Conservation (phyloP, 2,113 vertebrate species). For the Caretta caretta region DNA sequence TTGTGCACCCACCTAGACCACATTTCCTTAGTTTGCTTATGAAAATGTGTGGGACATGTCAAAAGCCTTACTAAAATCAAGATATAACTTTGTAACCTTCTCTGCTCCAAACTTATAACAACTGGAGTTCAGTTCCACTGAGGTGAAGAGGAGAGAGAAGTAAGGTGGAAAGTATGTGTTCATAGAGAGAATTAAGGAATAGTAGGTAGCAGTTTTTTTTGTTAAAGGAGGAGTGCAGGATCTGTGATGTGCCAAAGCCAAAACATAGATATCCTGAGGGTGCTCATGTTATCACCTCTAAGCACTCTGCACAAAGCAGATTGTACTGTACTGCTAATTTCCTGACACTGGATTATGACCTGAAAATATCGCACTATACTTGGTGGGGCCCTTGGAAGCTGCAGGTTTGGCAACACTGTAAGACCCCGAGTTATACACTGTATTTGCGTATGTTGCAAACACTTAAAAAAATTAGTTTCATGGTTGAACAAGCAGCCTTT, state of each 20-base stretch:
- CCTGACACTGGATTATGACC: rapidly evolving
- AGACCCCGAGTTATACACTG: not conserved
- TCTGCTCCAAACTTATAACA: not conserved
- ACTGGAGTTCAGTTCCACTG: not conserved
- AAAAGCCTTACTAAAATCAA: not conserved
- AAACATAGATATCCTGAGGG: not conserved
- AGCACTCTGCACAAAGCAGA: not conserved
- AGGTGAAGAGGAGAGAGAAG: not conserved
- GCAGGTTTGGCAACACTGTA: not conserved
- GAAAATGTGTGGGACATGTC: not conserved
- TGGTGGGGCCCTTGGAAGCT: not conserved
- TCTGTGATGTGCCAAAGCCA: not conserved
- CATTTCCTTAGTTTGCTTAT: not conserved
- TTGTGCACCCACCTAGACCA: not conserved
- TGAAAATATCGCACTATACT: not conserved
- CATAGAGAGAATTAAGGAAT: not conserved
- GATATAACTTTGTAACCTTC: not conserved
- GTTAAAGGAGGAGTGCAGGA: not conserved
- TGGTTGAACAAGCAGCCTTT: not conserved
- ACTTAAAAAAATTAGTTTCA: too few species aligned
- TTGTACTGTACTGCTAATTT: rapidly evolving
- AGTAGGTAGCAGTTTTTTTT: not conserved
- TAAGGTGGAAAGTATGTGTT: not conserved
- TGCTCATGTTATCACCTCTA: not conserved
- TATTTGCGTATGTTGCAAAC: not conserved